These are phyloP conservation scores for Poeciliopsis prolifica DNA, from an alignment of 2,113 vertebrate species.

Conservation along the genomic window DNA sequence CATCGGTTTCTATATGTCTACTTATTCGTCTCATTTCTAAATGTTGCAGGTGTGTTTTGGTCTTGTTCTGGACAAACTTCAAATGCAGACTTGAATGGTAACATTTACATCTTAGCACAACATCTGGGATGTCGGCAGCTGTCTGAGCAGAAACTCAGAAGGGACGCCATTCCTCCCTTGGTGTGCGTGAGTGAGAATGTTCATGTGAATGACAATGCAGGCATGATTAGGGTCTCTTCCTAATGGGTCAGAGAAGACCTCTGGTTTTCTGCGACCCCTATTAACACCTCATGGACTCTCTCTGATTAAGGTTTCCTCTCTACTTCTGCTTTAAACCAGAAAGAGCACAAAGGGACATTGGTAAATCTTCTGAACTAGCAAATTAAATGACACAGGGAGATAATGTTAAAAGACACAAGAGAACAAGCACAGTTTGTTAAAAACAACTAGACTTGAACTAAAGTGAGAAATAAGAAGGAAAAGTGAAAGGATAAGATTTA, in stretches of 20 bases:
- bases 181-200: slow-evolving; percentile 8
- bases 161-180: slow-evolving; percentile 15
- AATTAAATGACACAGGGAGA: slow-evolving; percentile 20
- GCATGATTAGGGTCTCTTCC: slow-evolving; percentile 63
- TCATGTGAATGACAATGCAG: slow-evolving; percentile 65
- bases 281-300: slow-evolving; percentile 65
- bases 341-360: background rate
- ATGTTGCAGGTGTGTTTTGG: background rate
- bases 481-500: slow-evolving; percentile 28
- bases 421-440: slow-evolving; percentile 18
- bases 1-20: background rate
- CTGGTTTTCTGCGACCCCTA: slow-evolving; percentile 60
- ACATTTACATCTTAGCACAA: slow-evolving; percentile 36
- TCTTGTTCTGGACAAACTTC: slow-evolving; percentile 38
- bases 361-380: slow-evolving; percentile 31
- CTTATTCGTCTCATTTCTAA: background rate
- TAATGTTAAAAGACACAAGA: slow-evolving; percentile 1
- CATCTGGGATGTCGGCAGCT: slow-evolving; percentile 34
- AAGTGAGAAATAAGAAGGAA: slow-evolving; percentile 5
- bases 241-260: slow-evolving; percentile 76
- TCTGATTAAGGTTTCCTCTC: slow-evolving; percentile 75
- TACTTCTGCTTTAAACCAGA: slow-evolving; percentile 34
- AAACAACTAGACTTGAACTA: slow-evolving; percentile 9
- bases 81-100: slow-evolving; percentile 36
- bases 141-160: slow-evolving; percentile 45